Evolutionary conservation across 2,888 invertebrate species (phyloP), one percentile per base, ranked within the genome.

Genomic region (Cryptosula pallasiana): DNA sequence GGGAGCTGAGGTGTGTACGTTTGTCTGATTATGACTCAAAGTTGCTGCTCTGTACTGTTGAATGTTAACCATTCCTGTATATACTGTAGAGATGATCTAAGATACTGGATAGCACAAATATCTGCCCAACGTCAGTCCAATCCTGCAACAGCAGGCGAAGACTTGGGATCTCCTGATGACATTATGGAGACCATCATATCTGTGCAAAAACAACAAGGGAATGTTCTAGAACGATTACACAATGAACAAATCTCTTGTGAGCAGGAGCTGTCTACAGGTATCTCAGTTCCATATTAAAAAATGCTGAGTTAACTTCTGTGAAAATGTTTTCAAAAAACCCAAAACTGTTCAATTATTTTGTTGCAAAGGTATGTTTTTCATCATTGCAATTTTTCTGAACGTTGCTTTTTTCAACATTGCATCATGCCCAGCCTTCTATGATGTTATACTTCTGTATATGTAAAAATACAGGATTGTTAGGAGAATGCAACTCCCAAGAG

Each of bases 31-130:
- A 58, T 25, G 13, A 13, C 5, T 13, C n/a, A 25, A 27, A n/a
- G n/a, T n/a, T 13, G 9, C 13, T 58, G 58, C 9, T 45, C 45
- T 45, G 5, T 45, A 13, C 5, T 45, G 20, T 20, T 45, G 45
- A 45, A 45, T 13, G 9, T 13, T 45, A 45, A 45, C 5, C 20
- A 45, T 45, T n/a, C n/a, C n/a, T n/a, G n/a, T n/a, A n/a, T 1
- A 45, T 55, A 36, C 58, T 69, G 16, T 74, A 83, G 83, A 71
- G 82, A 83, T 72, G 83, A 83, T 74, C 75, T 83, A 32, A 76
- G 79, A 72, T 81, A 77, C 74, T 82, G 81, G 82, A 71, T 83
- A 70, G 75, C 75, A 16, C 80, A 83, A 72, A 79, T 81, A 73
- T 74, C 78, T 73, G 76, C 77, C 9, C 79, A 79, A 45, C 69